These are phyloP conservation scores for Channa argus DNA, from an alignment of 2,113 vertebrate genomes.

Conservation along the genomic window DNA sequence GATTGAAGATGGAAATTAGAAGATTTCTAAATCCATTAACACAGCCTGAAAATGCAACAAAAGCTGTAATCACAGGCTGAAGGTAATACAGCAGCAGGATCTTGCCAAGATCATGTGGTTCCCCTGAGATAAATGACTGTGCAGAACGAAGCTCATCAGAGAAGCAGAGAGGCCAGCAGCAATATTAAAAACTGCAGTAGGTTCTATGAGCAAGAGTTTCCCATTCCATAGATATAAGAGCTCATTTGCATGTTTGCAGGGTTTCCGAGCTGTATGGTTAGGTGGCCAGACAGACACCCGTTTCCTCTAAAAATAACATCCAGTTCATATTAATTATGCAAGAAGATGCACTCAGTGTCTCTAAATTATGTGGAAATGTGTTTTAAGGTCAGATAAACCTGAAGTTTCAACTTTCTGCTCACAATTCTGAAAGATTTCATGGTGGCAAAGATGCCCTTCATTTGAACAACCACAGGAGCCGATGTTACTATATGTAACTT, in stretches of 20 bases:
- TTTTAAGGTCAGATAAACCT: neutral
- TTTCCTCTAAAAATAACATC: constrained; percentile 55
- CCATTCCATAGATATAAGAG: neutral
- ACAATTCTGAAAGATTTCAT: too few species aligned
- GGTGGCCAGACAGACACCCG: constrained; percentile 40
- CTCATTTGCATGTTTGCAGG: constrained; percentile 63
- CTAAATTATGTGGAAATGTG: neutral
- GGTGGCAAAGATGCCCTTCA: too few species aligned
- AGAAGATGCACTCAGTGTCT: constrained; percentile 32
- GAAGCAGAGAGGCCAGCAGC: constrained; percentile 31
- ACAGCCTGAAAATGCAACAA: constrained; percentile 7
- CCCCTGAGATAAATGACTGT: constrained; percentile 44
- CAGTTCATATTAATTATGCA: constrained; percentile 64
- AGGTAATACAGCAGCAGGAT: constrained; percentile 26
- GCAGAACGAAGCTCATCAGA: constrained; percentile 35
- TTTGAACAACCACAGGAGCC: too few species aligned
- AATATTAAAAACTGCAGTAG: constrained; percentile 5
- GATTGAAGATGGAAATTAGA: neutral
- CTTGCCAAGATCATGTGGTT: constrained; percentile 23
- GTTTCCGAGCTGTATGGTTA: constrained; percentile 50
- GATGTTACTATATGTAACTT: too few species aligned
- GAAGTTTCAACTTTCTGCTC: neutral
- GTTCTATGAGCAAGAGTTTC: neutral
- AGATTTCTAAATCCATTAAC: neutral
- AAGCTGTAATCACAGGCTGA: constrained; percentile 21